Evolutionary conservation across 2,113 vertebrate species (phyloP).

Genomic region (Psettodes erumei): DNA sequence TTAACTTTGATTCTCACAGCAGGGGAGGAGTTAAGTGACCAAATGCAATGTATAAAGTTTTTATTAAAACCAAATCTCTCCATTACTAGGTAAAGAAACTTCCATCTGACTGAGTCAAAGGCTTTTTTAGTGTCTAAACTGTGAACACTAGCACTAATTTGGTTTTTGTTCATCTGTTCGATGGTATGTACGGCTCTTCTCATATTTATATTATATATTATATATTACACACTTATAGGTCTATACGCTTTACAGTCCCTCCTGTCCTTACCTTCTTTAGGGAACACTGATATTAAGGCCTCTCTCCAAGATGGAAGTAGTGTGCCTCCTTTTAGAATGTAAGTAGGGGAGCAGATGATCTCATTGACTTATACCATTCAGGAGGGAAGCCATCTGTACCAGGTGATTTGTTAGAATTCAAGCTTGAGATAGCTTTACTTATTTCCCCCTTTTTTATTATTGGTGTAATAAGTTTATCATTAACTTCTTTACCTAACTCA

Average conservation of each 20-base stretch:
- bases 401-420: background rate
- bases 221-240: background rate
- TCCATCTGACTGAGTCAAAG: too few relatives aligned
- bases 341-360: background rate
- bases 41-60: too few relatives aligned
- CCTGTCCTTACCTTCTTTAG: background rate
- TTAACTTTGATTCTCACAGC: background rate
- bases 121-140: too few relatives aligned
- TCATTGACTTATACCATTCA: background rate
- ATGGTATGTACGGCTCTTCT: background rate
- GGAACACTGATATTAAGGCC: constrained; percentile 4
- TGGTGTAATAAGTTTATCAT: background rate
- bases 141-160: too few relatives aligned
- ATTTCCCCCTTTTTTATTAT: background rate
- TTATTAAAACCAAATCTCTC: too few relatives aligned
- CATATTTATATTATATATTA: too few relatives aligned
- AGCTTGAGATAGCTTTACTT: background rate
- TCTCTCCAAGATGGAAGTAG: background rate
- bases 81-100: too few relatives aligned
- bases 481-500: background rate
- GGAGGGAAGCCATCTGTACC: background rate
- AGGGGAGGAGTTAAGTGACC: background rate
- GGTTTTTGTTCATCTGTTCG: too few relatives aligned
- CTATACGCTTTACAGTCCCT: background rate
- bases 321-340: background rate